Evolutionary conservation across 2,797 vertebrate species (phyloP), one percentile per base, ranked within the genome.

Genomic region (Cetoscarus ocellatus): DNA sequence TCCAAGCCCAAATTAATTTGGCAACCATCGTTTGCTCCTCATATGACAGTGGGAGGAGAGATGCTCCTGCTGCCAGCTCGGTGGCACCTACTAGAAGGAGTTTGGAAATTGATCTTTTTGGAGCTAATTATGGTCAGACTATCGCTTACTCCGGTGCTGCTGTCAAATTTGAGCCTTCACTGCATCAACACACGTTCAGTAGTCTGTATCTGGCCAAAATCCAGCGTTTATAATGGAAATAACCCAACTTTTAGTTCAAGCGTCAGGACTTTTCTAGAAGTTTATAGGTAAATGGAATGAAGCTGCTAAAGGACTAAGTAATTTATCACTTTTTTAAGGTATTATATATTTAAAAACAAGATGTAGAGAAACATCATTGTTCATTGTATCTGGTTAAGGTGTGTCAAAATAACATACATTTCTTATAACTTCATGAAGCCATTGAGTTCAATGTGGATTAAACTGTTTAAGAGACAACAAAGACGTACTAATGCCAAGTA

Each of bases 11-110:
- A 39, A 70, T 75, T 78, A 42, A 17, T 83, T 72, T 90, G 73
- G 67, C 72, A 82, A 63, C 80, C 56, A 82, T 77, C 55, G 49
- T 80, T 85, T 87, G 83, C 70, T 88, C 60, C 74, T 79, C 49
- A 67, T 59, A 70, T 84, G 77, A 79, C 80, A 77, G 83, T 57
- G 65, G 80, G 70, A 80, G 77, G 76, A 77, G 65, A 74, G 73
- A 61, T 57, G 66, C 40, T 87, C 67, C 80, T 70, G 42, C 39
- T 79, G 69, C 68, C 68, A 54, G 48, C 71, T 73, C 77, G 36
- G 79, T 80, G 77, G 63, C 80, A 75, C 63, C 9, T 9, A 44
- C 66, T 45, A 53, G 60, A 77, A 69, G 82, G 65, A 82, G 67
- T 75, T 83, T 81, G 49, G 50, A 86, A 82, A 86, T 71, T 42